Evolutionary conservation across 2,797 vertebrate genomes (phyloP), one percentile per base, ranked within the genome.

Genomic region (Spea hammondii): DNA sequence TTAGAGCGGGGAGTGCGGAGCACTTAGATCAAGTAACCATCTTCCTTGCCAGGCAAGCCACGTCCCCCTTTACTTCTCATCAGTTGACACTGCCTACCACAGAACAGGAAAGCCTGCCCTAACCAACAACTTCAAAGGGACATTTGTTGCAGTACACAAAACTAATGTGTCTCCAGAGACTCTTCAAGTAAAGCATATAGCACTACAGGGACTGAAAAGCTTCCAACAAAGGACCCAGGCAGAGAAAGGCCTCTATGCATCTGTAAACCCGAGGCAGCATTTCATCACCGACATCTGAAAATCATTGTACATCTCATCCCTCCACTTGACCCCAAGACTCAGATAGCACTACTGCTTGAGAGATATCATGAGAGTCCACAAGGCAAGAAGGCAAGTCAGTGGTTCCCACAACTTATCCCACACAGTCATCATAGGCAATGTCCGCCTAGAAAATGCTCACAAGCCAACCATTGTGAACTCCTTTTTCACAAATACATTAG

Each of bases 81-180:
- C 32, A 32, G 51, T 59, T 74, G 83, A 11, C 76, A 32, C 51
- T 55, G 10, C 17, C 54, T 68, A 12, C 45, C 65, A 2, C 11
- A 13, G 8, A 68, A 47, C 65, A 12, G 4, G 8, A 47, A 12
- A 70, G 47, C 12, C 60, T 10, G 5, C 65, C 70, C 67, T 82
- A 79, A 66, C 76, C 32, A 74, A 77, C 62, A 81, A 45, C 70
- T 85, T 75, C 82, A 73, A 83, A 6, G 14, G 6, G 10, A 75
- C 69, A 47, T 50, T 13, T 65, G 10, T 87, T 49, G 80, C 72
- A 49, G 72, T 80, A 4, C 78, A 77, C 55, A 84, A 84, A 64
- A 83, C 68, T 67, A 70, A 64, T 4, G 68, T 84, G 13, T 48
- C 47, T 14, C 46, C 0, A 50, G 4, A 60, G 8, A 11, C 8